Evolutionary conservation across 2,888 invertebrate genomes (phyloP), one percentile per base, ranked within the genome.

Genomic region (Polydrusus cervinus): DNA sequence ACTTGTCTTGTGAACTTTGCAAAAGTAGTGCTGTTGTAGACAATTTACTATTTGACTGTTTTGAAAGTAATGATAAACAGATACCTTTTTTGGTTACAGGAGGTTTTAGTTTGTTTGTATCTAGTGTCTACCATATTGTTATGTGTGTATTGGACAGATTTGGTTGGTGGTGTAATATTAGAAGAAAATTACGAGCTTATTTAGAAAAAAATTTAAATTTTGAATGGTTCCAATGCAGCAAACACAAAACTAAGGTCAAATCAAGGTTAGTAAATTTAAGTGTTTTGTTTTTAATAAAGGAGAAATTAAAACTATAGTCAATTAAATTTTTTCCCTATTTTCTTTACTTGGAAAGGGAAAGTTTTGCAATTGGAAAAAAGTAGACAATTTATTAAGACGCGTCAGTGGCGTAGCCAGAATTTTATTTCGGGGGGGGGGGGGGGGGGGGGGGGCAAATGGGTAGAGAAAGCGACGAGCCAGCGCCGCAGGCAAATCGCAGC

Each of bases 51-150:
- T 5, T 25, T 25, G 25, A 25, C 25, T 25, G 25, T 25, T 25
- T 25, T 25, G 5, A 25, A 25, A 25, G 25, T 25, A 25, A 25
- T 5, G 25, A 25, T 25, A 25, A 25, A 25, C 25, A 25, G 25
- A 25, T 49, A 11, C 49, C 18, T 0, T 49, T 9, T 49, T 49
- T 25, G 25, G 25, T 25, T 5, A 53, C 1, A 13, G 30, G 13
- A 25, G 30, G 30, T 53, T 53, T 53, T 30, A 53, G 30, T 53
- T 53, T 53, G 13, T 53, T 13, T 53, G n/a, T 30, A 8, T 53
- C 53, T 6, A 53, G 16, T 13, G n/a, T 53, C 3, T 30, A 53
- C 5, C 53, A 53, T 30, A 30, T 13, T 11, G 30, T 34, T 14
- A 34, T 34, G 34, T 55, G 34, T 55, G 34, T 55, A 14, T 14